Base-by-base conservation (phyloP, 1,140 invertebrate species). In the Leptoteleia sp. region DNA sequence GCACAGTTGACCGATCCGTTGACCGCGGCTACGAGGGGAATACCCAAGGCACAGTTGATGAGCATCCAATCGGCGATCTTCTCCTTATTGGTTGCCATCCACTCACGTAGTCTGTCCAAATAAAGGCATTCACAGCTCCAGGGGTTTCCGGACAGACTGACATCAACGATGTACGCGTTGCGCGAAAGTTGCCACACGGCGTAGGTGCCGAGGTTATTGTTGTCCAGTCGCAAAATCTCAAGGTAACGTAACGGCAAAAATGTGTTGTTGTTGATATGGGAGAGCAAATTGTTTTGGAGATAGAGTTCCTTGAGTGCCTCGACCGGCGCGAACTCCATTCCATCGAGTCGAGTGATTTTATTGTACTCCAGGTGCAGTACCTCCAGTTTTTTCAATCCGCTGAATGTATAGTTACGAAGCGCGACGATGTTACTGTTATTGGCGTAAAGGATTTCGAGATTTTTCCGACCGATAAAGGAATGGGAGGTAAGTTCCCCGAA, bases 61-160 rank as follows among this genome's bases (percentile, higher is more conserved):
- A 92, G 92, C 35, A 90, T 89, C 48, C 92, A 92, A 82, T 95
- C 94, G 72, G 93, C 90, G 47, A 96, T 93, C 76, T 94, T 96
- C 71, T 92, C 93, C 15, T 91, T 90, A 86, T 94, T 94, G 35
- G 90, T 91, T 65, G 91, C 91, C 82, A 96, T 91, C 93, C 95
- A 98, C 64, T 92, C 91, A 78, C 94, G 92, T 68, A 95, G 94
- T 72, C 94, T 92, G 12, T 93, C 92, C 72, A 97, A 83, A 84
- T 95, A 97, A 37, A 92, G 90, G 90, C 96, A 98, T 79, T 97
- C 95, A 86, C 96, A 98, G 48, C 93, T 95, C 96, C 96, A 98
- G 13, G 94, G 93, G 87, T 98, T 98, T 43, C 93, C 92, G 12
- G 94, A 92, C 33, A 98, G 88, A 27, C 92, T 93, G 62, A 97